A percentile compares a stretch with the other conserved stretches of the same genome.
phyloP scores from a whole-genome alignment of 2,113 vertebrate species.

The Rhipidura dahli region DNA sequence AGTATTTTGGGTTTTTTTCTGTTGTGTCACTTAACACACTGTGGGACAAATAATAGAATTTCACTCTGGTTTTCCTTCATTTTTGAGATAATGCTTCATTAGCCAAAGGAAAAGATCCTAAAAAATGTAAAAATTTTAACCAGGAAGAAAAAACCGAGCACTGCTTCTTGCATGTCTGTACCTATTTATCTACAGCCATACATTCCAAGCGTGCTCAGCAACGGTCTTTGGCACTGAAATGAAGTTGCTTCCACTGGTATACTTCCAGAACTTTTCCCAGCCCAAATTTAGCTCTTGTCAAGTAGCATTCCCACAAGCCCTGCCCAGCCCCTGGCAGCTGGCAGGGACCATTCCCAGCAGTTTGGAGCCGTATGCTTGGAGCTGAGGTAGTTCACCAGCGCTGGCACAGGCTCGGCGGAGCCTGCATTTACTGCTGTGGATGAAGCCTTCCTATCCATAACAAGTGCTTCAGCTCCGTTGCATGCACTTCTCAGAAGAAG shows the following conservation, averaged over 20 bases:
- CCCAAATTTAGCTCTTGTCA: neutral
- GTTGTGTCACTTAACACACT: neutral
- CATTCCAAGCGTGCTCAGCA: neutral
- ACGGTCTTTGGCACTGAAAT: neutral
- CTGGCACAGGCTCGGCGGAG: accelerated
- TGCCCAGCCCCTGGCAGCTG: neutral
- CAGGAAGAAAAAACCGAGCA: neutral
- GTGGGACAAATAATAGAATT: neutral
- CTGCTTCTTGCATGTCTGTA: neutral
- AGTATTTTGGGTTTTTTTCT: neutral
- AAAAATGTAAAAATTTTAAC: neutral
- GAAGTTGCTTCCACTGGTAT: neutral
- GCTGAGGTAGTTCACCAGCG: neutral
- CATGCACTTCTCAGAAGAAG: too few species aligned
- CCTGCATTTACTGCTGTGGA: neutral
- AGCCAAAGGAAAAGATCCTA: neutral
- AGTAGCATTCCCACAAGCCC: neutral
- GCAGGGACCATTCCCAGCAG: neutral
- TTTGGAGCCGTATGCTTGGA: accelerated
- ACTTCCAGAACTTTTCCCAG: neutral
- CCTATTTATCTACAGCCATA: neutral
- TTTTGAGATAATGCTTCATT: neutral
- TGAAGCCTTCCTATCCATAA: accelerated
- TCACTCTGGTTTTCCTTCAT: neutral
- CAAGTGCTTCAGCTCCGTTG: accelerated